These are phyloP conservation scores for Microctenopoma stevenorrisi DNA, from an alignment of 2,797 vertebrate species.

Conservation along the genomic window DNA sequence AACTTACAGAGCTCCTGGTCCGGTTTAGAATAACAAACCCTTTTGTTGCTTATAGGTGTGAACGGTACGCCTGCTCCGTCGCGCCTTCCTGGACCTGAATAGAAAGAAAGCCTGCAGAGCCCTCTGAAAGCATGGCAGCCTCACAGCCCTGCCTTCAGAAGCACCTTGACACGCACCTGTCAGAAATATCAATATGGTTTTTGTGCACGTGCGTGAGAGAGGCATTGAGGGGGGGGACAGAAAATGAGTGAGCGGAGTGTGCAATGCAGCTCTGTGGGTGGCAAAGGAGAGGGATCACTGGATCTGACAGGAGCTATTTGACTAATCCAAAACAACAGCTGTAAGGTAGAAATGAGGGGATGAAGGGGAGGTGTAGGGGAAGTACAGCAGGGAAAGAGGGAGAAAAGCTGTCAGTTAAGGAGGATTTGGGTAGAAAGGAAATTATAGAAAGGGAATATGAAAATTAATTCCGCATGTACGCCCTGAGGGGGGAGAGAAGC, in stretches of 20 bases:
- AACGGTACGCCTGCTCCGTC: conserved; percentile 66
- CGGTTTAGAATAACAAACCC: conserved; percentile 71
- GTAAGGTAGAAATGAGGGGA: conserved; percentile 75
- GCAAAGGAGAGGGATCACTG: conserved; percentile 81
- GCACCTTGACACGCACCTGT: conserved; percentile 81
- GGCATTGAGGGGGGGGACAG: conserved; percentile 15
- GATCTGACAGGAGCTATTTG: conserved; percentile 87
- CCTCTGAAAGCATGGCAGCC: conserved; percentile 37
- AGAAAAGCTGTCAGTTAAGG: conserved; percentile 38
- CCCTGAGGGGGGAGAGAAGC: conserved; percentile 46
- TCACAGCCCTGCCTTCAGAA: conserved; percentile 45
- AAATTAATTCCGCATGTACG: conserved; percentile 71
- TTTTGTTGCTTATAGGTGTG: conserved; percentile 64
- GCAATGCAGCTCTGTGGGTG: conserved; percentile 80
- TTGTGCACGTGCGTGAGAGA: conserved; percentile 42
- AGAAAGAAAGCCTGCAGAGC: conserved; percentile 33
- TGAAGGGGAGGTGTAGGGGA: conserved; percentile 13
- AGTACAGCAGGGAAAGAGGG: conserved; percentile 20
- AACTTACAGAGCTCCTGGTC: conserved; percentile 67
- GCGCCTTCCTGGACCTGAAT: conserved; percentile 76
- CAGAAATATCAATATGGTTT: conserved; percentile 41
- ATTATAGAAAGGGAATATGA: conserved; percentile 61
- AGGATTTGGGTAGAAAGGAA: conserved; percentile 42
- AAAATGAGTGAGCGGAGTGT: conserved; percentile 45
- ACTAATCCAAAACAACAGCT: conserved; percentile 89